Evolutionary conservation across 2,113 vertebrate genomes (phyloP).

Genomic region (Erinaceus europaeus): DNA sequence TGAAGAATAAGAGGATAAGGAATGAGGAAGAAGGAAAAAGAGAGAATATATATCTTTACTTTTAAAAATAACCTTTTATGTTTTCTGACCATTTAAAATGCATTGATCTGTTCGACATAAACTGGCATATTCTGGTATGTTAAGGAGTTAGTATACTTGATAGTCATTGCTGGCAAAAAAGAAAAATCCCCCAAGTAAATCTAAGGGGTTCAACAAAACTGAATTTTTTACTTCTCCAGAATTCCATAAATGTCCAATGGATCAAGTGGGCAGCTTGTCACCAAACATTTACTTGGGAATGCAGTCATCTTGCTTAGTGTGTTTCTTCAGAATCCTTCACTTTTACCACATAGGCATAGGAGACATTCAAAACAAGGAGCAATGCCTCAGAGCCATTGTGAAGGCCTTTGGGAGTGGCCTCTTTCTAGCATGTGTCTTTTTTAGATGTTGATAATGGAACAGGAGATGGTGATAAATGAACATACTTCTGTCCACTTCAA

Average conservation of each 20-base stretch:
- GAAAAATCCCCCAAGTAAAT: background rate
- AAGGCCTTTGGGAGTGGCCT: background rate
- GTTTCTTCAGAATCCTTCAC: background rate
- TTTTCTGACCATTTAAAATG: background rate
- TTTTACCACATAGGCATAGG: accelerated
- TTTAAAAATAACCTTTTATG: background rate
- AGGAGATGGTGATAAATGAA: background rate
- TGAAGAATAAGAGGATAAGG: background rate
- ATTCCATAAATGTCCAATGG: background rate
- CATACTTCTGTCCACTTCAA: background rate
- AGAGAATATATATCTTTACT: background rate
- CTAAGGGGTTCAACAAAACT: background rate
- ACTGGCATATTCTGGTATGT: background rate
- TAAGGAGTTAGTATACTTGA: conserved; percentile 22
- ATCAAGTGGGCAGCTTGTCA: background rate
- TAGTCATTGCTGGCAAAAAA: background rate
- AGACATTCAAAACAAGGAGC: no score
- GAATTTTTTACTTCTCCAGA: background rate
- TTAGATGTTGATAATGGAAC: background rate
- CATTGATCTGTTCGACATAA: background rate
- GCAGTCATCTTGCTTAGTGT: background rate
- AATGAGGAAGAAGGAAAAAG: background rate
- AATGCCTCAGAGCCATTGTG: background rate
- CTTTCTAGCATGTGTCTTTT: background rate
- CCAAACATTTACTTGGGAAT: background rate